These are phyloP conservation scores for Podarcis raffonei DNA, from an alignment of 2,113 vertebrate species.

Conservation along the genomic window DNA sequence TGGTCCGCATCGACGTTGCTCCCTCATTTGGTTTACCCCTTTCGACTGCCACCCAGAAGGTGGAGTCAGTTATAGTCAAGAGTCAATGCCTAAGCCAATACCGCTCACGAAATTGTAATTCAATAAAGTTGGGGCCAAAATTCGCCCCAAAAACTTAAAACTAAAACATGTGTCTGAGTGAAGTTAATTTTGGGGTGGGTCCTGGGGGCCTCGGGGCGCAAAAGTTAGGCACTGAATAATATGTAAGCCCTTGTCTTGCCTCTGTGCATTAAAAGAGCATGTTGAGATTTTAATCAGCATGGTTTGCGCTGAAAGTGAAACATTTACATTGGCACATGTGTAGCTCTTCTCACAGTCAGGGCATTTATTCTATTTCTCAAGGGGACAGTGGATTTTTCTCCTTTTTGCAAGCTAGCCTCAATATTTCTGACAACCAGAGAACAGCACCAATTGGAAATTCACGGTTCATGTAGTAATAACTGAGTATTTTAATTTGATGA, in stretches of 20 bases:
- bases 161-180: too few relatives aligned
- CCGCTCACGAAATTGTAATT: too few relatives aligned
- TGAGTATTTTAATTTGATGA: constrained; percentile 74
- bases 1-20: too few relatives aligned
- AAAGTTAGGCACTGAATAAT: too few relatives aligned
- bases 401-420: constrained; percentile 53
- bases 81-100: too few relatives aligned
- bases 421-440: constrained; percentile 66
- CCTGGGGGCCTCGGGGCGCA: too few relatives aligned
- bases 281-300: neutral
- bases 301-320: neutral
- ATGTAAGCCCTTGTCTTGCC: neutral
- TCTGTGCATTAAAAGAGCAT: neutral
- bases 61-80: too few relatives aligned
- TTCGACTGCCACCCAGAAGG: too few relatives aligned
- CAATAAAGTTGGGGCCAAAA: too few relatives aligned
- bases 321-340: neutral
- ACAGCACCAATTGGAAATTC: constrained; percentile 64
- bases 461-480: constrained; percentile 69
- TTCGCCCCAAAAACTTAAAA: too few relatives aligned
- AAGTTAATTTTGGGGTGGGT: too few relatives aligned
- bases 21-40: too few relatives aligned
- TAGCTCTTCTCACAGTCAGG: neutral
- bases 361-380: constrained; percentile 60
- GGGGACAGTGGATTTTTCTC: constrained; percentile 47